These are phyloP conservation scores for Arvicanthis niloticus DNA, from an alignment of 2,113 vertebrate species.

Conservation along the genomic window DNA sequence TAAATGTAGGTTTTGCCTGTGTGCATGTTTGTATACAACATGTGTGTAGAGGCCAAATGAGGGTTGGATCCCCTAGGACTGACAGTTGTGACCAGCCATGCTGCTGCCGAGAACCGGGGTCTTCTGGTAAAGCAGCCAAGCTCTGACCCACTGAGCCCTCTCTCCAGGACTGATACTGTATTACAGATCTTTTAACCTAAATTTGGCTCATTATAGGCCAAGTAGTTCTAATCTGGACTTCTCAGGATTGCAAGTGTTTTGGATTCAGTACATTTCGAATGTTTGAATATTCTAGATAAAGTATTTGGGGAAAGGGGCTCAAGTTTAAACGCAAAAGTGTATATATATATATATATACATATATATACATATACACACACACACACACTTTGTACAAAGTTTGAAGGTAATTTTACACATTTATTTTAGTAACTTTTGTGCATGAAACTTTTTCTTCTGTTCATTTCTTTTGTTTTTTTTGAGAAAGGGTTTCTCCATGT, in stretches of 20 bases:
- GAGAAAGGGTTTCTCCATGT: neutral
- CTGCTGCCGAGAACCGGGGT: too few species aligned
- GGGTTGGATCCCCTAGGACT: neutral
- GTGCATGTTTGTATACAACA: neutral
- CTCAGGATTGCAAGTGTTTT: neutral
- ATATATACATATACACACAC: too few species aligned
- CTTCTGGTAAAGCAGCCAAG: neutral
- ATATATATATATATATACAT: too few species aligned
- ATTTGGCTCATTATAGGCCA: neutral
- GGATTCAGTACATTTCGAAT: neutral
- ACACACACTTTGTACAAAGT: neutral
- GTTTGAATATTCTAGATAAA: neutral
- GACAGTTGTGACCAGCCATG: neutral
- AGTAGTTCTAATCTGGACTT: neutral
- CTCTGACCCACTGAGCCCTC: neutral
- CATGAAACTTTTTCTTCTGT: neutral
- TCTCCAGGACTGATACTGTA: neutral
- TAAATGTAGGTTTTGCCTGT: neutral
- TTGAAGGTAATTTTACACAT: neutral
- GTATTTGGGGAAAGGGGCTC: neutral
- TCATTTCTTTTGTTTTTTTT: too few species aligned
- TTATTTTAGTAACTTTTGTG: neutral
- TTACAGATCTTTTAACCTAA: neutral
- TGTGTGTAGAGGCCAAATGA: neutral
- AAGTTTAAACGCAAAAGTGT: neutral